Base-by-base conservation (phyloP, 2,797 vertebrate species). In the Gallinago nigripennis region DNA sequence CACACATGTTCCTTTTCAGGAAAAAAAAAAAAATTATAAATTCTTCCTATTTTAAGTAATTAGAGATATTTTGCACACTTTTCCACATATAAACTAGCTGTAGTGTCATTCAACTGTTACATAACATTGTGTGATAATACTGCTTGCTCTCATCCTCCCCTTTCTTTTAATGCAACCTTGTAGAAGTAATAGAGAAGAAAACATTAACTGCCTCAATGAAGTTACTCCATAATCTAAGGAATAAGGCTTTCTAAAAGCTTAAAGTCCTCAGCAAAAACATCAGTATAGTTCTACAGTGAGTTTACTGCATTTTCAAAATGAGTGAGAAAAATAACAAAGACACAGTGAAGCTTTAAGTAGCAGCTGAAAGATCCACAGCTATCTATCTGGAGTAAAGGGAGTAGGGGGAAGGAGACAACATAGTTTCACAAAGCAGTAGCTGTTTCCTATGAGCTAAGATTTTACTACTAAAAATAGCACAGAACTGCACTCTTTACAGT, bases 281-380 rank as follows among this genome's bases (percentile, higher is more conserved):
- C 11, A 37, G 6, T 23, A 51, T 2, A 61, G 33, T 1, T 33
- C 64, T 24, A 31, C 43, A 51, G 31, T 0, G 0, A 66, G 9
- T 53, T 61, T 11, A 48, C 1, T 27, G 24, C 23, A 19, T 33
- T 60, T 60, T 23, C 33, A 51, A 1, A 3, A 86, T 27, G 28
- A 31, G 17, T 8, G 33, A 78, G 21, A 60, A 53, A 5, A 77
- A 30, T 2, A 9, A 21, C 37, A 61, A 19, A 12, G 39, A 0
- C 17, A 54, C 39, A 51, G 9, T 20, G 65, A 81, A 61, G 41
- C 63, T 68, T 65, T 17, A 73, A 63, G 51, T 15, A 25, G 58
- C 54, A 84, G 31, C 43, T 69, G 51, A 81, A 85, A 71, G 27
- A 45, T 11, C 24, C 5, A 0, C 1, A 50, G 41, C 6, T 15